Conservation (phyloP, 2,797 vertebrate genomes). For the Microchirus variegatus region DNA sequence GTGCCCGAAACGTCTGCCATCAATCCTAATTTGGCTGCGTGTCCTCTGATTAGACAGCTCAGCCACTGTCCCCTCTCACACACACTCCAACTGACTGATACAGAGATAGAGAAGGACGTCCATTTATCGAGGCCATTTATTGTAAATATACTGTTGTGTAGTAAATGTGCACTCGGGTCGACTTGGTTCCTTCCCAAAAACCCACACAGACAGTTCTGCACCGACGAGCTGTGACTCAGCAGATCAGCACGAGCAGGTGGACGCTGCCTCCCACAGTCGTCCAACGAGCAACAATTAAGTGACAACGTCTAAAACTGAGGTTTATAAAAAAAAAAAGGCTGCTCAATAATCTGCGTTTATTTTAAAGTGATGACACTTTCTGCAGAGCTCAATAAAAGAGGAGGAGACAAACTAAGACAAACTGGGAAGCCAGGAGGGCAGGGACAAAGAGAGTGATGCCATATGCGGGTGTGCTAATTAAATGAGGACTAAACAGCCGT, state of each 20-base stretch:
- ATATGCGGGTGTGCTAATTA: slow-evolving; percentile 71
- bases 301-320: slow-evolving; percentile 27
- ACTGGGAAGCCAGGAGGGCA: slow-evolving; percentile 2
- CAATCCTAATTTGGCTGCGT: slow-evolving; percentile 63
- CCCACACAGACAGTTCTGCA: slow-evolving; percentile 9
- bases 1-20: slow-evolving; percentile 60
- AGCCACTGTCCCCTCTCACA: slow-evolving; percentile 39
- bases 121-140: slow-evolving; percentile 13
- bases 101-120: background rate
- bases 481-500: slow-evolving; percentile 57
- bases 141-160: slow-evolving; percentile 11
- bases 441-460: slow-evolving; percentile 24
- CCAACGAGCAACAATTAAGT: slow-evolving; percentile 33
- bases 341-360: background rate
- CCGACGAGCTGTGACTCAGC: slow-evolving; percentile 74
- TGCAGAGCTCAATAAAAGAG: slow-evolving; percentile 28
- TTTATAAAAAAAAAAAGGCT: slow-evolving; percentile 16
- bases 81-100: slow-evolving; percentile 4
- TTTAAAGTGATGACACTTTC: background rate
- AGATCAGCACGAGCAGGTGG: slow-evolving; percentile 63
- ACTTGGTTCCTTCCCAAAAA: background rate
- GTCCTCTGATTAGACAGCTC: slow-evolving; percentile 53
- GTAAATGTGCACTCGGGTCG: background rate
- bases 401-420: slow-evolving; percentile 7
- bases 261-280: slow-evolving; percentile 53